phyloP scores from a whole-genome alignment of 2,113 vertebrate species.

The Limanda limanda region DNA sequence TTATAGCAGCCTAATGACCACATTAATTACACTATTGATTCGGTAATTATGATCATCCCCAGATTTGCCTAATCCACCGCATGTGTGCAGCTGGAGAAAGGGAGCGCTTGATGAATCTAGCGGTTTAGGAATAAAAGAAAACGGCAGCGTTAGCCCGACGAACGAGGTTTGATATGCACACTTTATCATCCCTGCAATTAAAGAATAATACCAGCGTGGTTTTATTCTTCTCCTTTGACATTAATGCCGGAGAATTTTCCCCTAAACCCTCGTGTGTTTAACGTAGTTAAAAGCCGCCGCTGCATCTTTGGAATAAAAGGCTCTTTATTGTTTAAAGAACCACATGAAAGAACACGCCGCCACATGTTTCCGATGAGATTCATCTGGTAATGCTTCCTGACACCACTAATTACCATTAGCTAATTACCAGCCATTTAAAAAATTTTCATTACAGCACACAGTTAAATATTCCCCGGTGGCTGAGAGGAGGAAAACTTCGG shows the following conservation, averaged over 20 bases:
- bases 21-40: conserved; percentile 79
- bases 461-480: not conserved
- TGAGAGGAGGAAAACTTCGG: conserved; percentile 8
- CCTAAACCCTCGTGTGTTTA: conserved; percentile 6
- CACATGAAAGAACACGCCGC: conserved; percentile 8
- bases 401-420: not conserved
- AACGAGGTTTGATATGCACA: not conserved
- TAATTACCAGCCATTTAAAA: conserved; percentile 4
- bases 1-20: conserved; percentile 73
- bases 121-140: conserved; percentile 17
- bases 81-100: not conserved
- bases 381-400: not conserved
- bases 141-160: not conserved
- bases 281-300: not conserved
- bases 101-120: conserved; percentile 17
- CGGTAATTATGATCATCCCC: conserved; percentile 72
- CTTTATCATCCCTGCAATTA: conserved; percentile 35
- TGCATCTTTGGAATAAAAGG: conserved; percentile 19
- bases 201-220: conserved; percentile 23
- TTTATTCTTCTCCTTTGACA: conserved; percentile 12
- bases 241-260: not conserved
- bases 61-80: conserved; percentile 60
- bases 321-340: conserved; percentile 16
- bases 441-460: not conserved
- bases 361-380: conserved; percentile 9